These are phyloP conservation scores for Alsophila aescularia DNA, from an alignment of 2,888 invertebrate genomes.

Conservation along the genomic window DNA sequence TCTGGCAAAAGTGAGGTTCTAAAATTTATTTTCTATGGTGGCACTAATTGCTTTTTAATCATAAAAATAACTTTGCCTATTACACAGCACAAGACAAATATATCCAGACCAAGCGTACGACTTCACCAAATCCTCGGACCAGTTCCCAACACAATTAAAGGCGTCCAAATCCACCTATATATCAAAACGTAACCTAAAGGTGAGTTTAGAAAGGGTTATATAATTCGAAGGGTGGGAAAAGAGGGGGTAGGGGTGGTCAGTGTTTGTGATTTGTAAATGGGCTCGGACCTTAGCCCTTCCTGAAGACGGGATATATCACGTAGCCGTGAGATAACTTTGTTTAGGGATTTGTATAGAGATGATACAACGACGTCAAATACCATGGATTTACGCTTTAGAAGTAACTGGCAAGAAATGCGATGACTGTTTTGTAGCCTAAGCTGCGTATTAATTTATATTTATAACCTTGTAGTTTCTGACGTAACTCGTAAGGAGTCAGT, in stretches of 20 bases:
- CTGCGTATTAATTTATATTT: no score
- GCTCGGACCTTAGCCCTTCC: slow-evolving; percentile 82
- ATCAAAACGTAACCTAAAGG: slow-evolving; percentile 71
- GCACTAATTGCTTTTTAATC: no score
- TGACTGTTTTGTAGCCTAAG: no score
- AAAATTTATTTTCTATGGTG: no score
- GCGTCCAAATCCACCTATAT: slow-evolving; percentile 71
- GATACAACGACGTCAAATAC: no score
- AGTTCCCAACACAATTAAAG: slow-evolving; percentile 36
- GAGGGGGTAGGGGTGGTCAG: slow-evolving; percentile 69
- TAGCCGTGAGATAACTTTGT: slow-evolving; percentile 80
- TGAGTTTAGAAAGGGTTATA: slow-evolving; percentile 61
- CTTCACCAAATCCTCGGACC: slow-evolving; percentile 3
- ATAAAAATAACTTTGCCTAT: not conserved
- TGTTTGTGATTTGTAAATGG: slow-evolving; percentile 85
- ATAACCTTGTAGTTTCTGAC: no score
- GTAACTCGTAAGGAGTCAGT: no score
- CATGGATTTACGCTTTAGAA: no score
- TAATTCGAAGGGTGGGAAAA: slow-evolving; percentile 47
- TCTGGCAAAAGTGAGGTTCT: no score
- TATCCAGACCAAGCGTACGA: slow-evolving; percentile 2
- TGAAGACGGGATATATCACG: slow-evolving; percentile 83
- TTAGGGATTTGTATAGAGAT: slow-evolving; percentile 60
- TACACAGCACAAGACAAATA: not conserved
- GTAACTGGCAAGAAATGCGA: no score